Base-by-base conservation (phyloP, 2,113 vertebrate species). In the Nothoprocta pentlandii region DNA sequence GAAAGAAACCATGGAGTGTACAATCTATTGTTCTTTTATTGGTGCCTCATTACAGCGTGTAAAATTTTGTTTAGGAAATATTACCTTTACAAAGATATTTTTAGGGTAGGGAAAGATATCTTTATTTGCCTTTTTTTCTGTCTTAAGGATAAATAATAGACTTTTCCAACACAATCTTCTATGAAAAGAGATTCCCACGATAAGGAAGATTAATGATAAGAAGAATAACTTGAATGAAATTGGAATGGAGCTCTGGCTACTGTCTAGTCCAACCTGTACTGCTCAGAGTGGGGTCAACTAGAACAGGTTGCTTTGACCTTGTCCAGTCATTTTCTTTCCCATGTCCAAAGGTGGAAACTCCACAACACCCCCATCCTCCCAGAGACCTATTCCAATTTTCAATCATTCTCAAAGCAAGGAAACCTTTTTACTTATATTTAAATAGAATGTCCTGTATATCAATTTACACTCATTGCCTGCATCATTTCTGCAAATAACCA, bases 301-400 rank as follows among this genome's bases (percentile, higher is more conserved):
- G 8, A 6, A 1, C 36, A 25, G 5, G 6, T 41, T 87, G 2
- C 10, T 64, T 44, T 0, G 15, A 2, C 11, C 1, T 0, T 32
- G 9, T 49, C 5, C 10, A 49, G 9, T n/a, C 20, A 54, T 17
- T 17, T 26, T 89, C 68, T 59, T 22, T 69, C 34, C 34, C 46
- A 3, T 66, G 8, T 80, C 20, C 7, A 87, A 46, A 12, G 15
- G 16, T 17, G n/a, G 12, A 32, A 25, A 53, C 62, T 85, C 46
- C 10, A 19, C 1, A 17, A 17, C 3, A 59, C 41, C 69, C 36
- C 32, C 28, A 15, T 21, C 21, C 21, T 49, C 21, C 20, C 49
- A 49, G 21, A 49, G 21, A 49, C 6, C 5, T 53, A 25, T 70
- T 39, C 4, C 12, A 75, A 15, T 28, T 92, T 87, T 69, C 63